Base-by-base conservation (phyloP, 1,140 invertebrate genomes). In the Cryptotermes secundus region DNA sequence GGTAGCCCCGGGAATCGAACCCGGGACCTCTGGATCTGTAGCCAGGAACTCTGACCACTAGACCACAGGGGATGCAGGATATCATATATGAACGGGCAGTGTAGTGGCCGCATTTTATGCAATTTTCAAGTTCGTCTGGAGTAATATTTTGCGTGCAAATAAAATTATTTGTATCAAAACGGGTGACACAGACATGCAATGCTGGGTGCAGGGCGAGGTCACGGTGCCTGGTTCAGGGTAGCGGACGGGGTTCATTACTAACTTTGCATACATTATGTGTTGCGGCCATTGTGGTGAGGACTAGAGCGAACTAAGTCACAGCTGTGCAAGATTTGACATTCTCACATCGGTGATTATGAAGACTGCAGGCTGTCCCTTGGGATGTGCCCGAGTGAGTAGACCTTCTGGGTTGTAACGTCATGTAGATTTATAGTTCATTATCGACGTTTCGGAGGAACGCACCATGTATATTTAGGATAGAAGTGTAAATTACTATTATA, bases 71-170 rank as follows among this genome's bases (percentile, higher is more conserved):
- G n/a, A n/a, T n/a, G n/a, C n/a, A n/a, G n/a, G n/a, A n/a, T n/a
- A n/a, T n/a, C n/a, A n/a, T n/a, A n/a, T n/a, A n/a, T n/a, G n/a
- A n/a, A n/a, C n/a, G n/a, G 38, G 12, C 38, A 38, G 38, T 38
- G 38, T n/a, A n/a, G 38, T 38, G 12, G 38, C 38, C 12, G 38
- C 59, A 31, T 2, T 7, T 10, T 72, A 6, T 72, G 59, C 59
- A 72, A 72, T 72, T 72, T 72, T 72, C 59, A 72, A 72, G 31
- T 72, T 72, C 59, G 26, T 72, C 59, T 2, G n/a, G 59, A 72
- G 26, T 72, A 6, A 0, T 72, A 72, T 72, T 72, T 72, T 16
- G 59, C 59, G 59, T 72, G 59, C 59, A 14, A 7, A 16, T 31
- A 31, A 72, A 72, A 31, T 16, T 59, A n/a, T 72, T 72, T 72